Base-by-base conservation (phyloP, 2,797 vertebrate genomes). In the Acanthurus leucopareius region DNA sequence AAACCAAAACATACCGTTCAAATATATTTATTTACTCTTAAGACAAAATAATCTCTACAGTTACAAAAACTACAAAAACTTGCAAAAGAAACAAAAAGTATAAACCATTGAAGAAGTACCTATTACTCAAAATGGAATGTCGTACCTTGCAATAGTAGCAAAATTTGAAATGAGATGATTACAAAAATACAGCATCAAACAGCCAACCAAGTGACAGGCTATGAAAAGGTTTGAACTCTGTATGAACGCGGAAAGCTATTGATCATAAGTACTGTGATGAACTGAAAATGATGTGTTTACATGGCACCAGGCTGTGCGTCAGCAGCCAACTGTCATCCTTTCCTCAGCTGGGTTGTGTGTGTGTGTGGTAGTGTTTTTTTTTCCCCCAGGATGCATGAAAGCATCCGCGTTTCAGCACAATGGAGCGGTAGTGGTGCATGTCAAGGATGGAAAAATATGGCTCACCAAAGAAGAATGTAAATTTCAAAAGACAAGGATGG, bases 11-110 rank as follows among this genome's bases (percentile, higher is more conserved):
- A 7, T 75, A 79, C 60, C 15, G 56, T 88, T 94, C 90, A 94
- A 93, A 93, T 93, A 93, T 92, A 93, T 94, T 93, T 94, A 94
- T 94, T 94, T 89, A 86, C 87, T 94, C 88, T 93, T 81, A 91
- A 90, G 81, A 89, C 80, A 91, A 92, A 92, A 93, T 90, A 91
- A 87, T 90, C 79, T 93, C 92, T 93, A 93, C 84, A 90, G 88
- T 88, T 93, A 92, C 88, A 94, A 92, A 93, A 86, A 88, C 91
- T 92, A 93, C 91, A 35, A 92, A 92, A 91, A 91, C 35, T 84
- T 86, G 67, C 76, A 88, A 85, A 65, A 85, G 56, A 77, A 83
- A 87, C 83, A 82, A 76, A 52, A 73, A 69, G 53, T 45, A 82
- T 69, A 65, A 88, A 82, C 20, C 63, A 66, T 7, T 66, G 65